Conservation (phyloP, 2,797 vertebrate species). For the Mus caroli region DNA sequence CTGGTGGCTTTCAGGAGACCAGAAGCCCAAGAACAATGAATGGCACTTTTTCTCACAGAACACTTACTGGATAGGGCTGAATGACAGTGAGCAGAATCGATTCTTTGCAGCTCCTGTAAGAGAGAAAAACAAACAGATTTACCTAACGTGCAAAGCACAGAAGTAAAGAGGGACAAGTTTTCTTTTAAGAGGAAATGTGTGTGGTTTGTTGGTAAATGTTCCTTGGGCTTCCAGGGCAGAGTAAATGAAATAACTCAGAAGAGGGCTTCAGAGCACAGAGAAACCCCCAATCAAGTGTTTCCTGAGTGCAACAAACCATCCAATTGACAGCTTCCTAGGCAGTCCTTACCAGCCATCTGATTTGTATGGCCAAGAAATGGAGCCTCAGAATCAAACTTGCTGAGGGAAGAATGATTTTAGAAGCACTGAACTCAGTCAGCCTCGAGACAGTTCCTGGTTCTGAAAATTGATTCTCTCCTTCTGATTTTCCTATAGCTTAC, state of each 20-base stretch:
- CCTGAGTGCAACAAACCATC: slow-evolving; percentile 25
- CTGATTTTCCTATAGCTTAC: slow-evolving; percentile 47
- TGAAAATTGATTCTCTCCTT: slow-evolving; percentile 51
- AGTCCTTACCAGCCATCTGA: slow-evolving; percentile 39
- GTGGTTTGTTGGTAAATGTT: slow-evolving; percentile 62
- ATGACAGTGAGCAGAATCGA: slow-evolving; percentile 97
- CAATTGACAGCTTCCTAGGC: slow-evolving; percentile 52
- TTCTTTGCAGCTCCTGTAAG: slow-evolving; percentile 97
- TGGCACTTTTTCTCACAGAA: slow-evolving; percentile 56
- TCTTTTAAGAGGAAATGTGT: slow-evolving; percentile 67
- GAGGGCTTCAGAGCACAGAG: slow-evolving; percentile 58
- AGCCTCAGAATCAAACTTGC: slow-evolving; percentile 21
- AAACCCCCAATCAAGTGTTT: slow-evolving; percentile 59
- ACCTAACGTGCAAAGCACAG: slow-evolving; percentile 22
- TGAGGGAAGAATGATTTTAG: slow-evolving; percentile 42
- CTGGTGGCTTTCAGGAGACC: neutral
- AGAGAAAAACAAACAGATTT: slow-evolving; percentile 83
- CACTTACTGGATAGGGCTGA: slow-evolving; percentile 98
- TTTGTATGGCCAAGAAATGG: neutral
- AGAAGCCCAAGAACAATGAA: neutral
- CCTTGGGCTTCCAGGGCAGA: slow-evolving; percentile 69
- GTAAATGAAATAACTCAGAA: slow-evolving; percentile 68
- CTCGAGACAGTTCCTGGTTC: slow-evolving; percentile 15
- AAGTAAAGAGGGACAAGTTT: slow-evolving; percentile 60
- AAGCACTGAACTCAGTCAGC: slow-evolving; percentile 54